Percentiles rank a stretch among this genome's conserved stretches.
Conservation (phyloP, 2,113 vertebrate genomes). For the Gallinago paraguaiae region DNA sequence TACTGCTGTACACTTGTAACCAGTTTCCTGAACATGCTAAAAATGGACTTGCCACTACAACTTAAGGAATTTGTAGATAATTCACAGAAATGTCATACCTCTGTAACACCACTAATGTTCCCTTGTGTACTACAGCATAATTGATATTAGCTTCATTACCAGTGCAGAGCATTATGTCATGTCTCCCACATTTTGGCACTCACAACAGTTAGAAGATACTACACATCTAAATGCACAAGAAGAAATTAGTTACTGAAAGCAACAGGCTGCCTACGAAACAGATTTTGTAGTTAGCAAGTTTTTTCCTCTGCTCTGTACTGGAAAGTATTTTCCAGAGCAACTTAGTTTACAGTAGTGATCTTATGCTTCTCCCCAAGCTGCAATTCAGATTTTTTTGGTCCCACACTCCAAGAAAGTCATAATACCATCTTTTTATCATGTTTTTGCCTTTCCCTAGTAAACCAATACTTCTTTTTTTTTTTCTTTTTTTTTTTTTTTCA, state of each 20-base stretch:
- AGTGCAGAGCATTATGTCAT: not conserved
- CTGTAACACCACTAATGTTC: not conserved
- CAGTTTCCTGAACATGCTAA: not conserved
- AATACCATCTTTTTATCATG: not conserved
- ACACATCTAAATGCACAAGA: not conserved
- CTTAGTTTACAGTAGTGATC: not conserved
- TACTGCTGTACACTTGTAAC: not conserved
- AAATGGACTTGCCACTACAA: not conserved
- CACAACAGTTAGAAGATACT: not conserved
- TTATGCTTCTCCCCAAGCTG: not conserved
- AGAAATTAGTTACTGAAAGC: not conserved
- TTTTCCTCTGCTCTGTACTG: not conserved
- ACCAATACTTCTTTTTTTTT: not conserved
- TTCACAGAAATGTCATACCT: not conserved
- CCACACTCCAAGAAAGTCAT: not conserved
- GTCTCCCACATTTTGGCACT: not conserved
- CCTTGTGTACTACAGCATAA: too few relatives aligned
- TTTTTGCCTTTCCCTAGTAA: not conserved
- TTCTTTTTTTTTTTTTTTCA: not conserved
- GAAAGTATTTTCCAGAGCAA: not conserved
- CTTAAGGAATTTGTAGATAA: not conserved
- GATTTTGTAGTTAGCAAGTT: not conserved
- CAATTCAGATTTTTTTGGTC: not conserved
- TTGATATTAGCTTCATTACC: not conserved
- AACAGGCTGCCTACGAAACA: not conserved